Evolutionary conservation across 2,888 invertebrate species (phyloP), one percentile per base, ranked within the genome.

Genomic region (Hypselothyrea guttata): DNA sequence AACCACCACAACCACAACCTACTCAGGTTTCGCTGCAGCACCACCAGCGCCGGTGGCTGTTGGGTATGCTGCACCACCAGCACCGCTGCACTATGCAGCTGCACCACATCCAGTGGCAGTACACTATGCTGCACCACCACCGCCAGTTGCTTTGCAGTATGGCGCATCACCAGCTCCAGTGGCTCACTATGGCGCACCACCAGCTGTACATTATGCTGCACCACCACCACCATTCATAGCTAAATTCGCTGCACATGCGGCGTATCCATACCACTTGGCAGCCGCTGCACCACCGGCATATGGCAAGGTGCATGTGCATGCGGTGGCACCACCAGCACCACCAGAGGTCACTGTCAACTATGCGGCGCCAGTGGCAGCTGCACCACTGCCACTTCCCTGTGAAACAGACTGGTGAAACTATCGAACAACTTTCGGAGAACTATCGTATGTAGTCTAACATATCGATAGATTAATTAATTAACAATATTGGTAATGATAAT

Each of bases 1-100:
- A 3, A 79, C 78, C 37, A 79, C 85, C 4, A 79, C 78, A 2
- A 79, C 78, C 7, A 79, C 84, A 0, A 85, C 81, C 0, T 85
- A 83, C 30, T 4, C 66, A 0, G 84, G 84, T 4, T 85, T 72
- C 33, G 75, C 81, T 4, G 61, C 72, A n/a, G 38, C 60, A 33
- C 44, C 59, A 40, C 44, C 57, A 28, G 38, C 58, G 4, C 35
- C 46, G 8, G 38, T 53, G 0, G 16, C 46, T 7, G 38, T 49
- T 1, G 51, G 56, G 5, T 56, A 54, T 7, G 27, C 42, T 8
- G 37, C 48, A 1, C 15, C 40, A 37, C 45, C 61, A 7, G 38
- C 30, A 1, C 46, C 46, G 4, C 7, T 46, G 9, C 38, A 46
- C 9, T 46, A 15, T 18, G 61, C 77, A 4, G 61, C 69, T n/a